A percentile compares a stretch with the other conserved stretches of the same genome.
Evolutionary conservation across 2,113 vertebrate genomes (phyloP).

Genomic region (Pandion haliaetus): DNA sequence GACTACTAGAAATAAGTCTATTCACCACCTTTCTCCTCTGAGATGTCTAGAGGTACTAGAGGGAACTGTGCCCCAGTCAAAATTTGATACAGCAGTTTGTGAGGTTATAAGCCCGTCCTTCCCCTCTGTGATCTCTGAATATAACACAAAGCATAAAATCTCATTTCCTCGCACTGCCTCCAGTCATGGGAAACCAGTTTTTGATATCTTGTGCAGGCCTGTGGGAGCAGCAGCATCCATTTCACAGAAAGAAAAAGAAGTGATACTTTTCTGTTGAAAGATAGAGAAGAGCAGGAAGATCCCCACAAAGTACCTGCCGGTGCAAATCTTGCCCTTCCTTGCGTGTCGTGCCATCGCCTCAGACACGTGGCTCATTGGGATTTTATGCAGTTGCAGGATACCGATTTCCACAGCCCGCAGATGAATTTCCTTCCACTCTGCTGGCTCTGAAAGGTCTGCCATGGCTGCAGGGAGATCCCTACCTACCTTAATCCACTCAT

Average conservation of each 20-base stretch:
- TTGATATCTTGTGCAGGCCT: not conserved
- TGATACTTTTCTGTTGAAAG: not conserved
- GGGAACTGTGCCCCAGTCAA: not conserved
- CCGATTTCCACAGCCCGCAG: not conserved
- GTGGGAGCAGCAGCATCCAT: not conserved
- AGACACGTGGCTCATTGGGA: rapidly evolving
- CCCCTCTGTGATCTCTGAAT: not conserved
- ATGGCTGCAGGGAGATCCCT: not conserved
- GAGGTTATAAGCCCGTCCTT: not conserved
- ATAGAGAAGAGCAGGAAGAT: not conserved
- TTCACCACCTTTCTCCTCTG: not conserved
- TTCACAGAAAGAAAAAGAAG: not conserved
- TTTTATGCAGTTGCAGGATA: not conserved
- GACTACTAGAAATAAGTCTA: not conserved
- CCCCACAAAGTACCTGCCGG: not conserved
- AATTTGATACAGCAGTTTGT: not conserved
- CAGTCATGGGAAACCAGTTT: not conserved
- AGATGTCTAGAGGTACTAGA: not conserved
- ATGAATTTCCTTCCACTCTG: not conserved
- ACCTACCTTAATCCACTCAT: not conserved
- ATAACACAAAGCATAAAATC: not conserved
- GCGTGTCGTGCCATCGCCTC: rapidly evolving
- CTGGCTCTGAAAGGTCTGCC: not conserved
- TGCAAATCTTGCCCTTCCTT: not conserved
- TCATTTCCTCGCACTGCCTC: not conserved